These are phyloP conservation scores for Pelmatolapia mariae DNA, from an alignment of 2,113 vertebrate genomes.

Conservation along the genomic window DNA sequence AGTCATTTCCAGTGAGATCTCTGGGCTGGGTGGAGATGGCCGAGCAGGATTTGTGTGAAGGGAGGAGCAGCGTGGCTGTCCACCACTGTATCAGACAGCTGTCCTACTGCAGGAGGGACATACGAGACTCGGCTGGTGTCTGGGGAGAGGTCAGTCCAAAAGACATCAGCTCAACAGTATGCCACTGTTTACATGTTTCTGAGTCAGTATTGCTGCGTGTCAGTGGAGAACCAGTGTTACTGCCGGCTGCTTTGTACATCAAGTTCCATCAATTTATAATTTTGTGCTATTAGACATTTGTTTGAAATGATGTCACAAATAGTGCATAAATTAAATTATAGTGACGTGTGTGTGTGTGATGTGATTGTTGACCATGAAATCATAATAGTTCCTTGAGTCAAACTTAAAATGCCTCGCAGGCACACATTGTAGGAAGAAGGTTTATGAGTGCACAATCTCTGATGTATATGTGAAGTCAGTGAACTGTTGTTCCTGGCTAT, in stretches of 20 bases:
- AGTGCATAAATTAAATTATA: neutral
- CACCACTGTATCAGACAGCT: conserved; percentile 96
- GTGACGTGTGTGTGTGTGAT: neutral
- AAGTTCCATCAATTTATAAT: neutral
- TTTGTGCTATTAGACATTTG: neutral
- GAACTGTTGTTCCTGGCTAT: neutral
- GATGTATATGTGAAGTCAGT: neutral
- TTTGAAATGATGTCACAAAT: neutral
- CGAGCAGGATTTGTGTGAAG: conserved; percentile 87
- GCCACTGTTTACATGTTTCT: neutral
- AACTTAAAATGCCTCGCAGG: neutral
- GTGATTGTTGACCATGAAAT: neutral
- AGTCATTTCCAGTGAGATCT: conserved; percentile 92
- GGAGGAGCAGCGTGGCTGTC: conserved; percentile 87
- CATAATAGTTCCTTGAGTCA: neutral
- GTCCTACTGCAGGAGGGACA: conserved; percentile 96
- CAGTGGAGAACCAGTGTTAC: neutral
- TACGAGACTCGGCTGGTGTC: conserved; percentile 89
- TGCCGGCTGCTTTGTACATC: neutral
- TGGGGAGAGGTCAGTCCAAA: conserved; percentile 88
- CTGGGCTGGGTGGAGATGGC: conserved; percentile 97
- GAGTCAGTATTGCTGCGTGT: neutral
- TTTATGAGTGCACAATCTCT: neutral
- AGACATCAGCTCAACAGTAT: neutral
- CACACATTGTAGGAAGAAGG: neutral